These are phyloP conservation scores for Ernsta delagoae DNA, from an alignment of 2,888 invertebrate genomes.

Conservation along the genomic window DNA sequence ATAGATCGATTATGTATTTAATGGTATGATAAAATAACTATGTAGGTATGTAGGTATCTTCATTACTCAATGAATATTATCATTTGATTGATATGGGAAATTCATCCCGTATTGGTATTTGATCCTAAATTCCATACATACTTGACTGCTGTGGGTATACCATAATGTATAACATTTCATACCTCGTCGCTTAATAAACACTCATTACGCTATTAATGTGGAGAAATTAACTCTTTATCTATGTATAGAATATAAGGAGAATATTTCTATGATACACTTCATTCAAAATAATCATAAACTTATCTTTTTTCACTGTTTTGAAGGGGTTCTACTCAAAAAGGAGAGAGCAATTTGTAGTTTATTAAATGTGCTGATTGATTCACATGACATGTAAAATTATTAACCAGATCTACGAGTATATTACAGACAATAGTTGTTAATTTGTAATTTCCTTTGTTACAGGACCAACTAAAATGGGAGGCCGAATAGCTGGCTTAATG, in stretches of 20 bases:
- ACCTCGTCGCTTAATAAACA: neutral
- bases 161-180: neutral
- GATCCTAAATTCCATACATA: conserved; percentile 18
- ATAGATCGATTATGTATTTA: neutral
- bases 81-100: conserved; percentile 7
- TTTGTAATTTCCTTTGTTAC: conserved; percentile 61
- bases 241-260: no score
- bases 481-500: conserved; percentile 68
- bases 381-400: no score
- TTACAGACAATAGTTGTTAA: neutral
- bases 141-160: neutral
- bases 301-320: no score
- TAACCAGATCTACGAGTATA: no score
- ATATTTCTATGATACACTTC: no score
- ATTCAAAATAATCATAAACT: no score
- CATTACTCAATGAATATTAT: neutral
- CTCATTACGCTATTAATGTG: neutral
- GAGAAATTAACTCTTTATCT: no score
- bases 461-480: conserved; percentile 74
- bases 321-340: no score
- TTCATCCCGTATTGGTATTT: conserved; percentile 22
- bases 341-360: no score
- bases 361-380: no score
- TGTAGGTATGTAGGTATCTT: no score
- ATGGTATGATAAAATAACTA: no score